Base-by-base conservation (phyloP, 2,888 invertebrate species). In the Drosophila demipolita region DNA sequence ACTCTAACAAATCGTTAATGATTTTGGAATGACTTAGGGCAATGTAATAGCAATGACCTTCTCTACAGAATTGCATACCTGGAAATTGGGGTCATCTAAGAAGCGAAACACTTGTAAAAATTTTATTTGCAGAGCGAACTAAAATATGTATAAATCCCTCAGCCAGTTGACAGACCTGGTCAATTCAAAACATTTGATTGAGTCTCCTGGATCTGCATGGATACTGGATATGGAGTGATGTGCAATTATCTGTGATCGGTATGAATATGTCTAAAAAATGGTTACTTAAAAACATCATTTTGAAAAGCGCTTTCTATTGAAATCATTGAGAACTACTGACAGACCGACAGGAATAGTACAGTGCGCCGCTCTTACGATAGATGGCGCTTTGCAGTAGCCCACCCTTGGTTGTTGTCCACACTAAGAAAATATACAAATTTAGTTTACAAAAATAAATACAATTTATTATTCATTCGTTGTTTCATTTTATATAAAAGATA, bases 401-500 rank as follows among this genome's bases (percentile, higher is more conserved):
- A n/a, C n/a, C 6, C 1, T 3, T 6, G 20, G n/a, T 23, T 4
- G n/a, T 9, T 35, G 55, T 67, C 49, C 32, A 0, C 6, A 5
- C 67, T 67, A 67, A 15, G 7, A 20, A 26, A 12, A 9, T 1
- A 2, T 1, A 17, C 5, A 23, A 9, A 7, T 36, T 45, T 1
- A 0, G 12, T 48, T 59, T 9, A 6, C 42, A 45, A 42, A 58
- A 73, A 58, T 60, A 73, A 61, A 48, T 40, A 42, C 23, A 20
- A 32, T 57, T 55, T 49, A 35, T 58, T 29, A 26, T 54, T 36
- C 12, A 15, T 38, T 55, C 42, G 45, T 20, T 20, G 29, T 38
- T 60, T 54, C 6, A 57, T 23, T 62, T 62, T 33, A 15, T 36
- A 48, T 60, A 78, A 55, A 60, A 68, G 32, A 52, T 29, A 36